Evolutionary conservation across 2,113 vertebrate species (phyloP).

Genomic region (Oncorhynchus mykiss): DNA sequence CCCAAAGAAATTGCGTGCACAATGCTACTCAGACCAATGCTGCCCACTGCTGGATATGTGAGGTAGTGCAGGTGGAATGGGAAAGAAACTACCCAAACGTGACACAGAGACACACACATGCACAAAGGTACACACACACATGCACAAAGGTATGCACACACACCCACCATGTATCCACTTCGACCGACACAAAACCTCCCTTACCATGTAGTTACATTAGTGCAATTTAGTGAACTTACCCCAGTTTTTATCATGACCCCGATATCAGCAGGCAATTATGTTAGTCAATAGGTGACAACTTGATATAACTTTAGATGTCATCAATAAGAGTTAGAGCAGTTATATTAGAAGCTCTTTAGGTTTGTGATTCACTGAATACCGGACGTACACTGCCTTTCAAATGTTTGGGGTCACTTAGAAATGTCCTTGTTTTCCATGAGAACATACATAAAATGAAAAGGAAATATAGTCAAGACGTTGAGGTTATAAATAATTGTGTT

Average conservation of each 20-base stretch:
- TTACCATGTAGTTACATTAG: not conserved
- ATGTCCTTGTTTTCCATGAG: no score
- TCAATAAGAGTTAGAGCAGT: not conserved
- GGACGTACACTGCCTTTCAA: not conserved
- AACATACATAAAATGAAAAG: no score
- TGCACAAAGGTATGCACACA: no score
- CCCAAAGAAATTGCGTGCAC: no score
- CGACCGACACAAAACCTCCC: not conserved
- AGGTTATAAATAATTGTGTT: no score
- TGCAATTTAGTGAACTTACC: not conserved
- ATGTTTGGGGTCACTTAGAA: no score
- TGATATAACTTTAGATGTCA: not conserved
- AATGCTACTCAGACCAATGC: constrained; percentile 32
- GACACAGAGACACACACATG: no score
- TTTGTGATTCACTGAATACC: constrained; percentile 33
- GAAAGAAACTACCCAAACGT: no score
- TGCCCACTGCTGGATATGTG: constrained; percentile 58
- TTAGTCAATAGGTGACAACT: not conserved
- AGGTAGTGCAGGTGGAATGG: constrained; percentile 6
- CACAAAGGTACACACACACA: no score
- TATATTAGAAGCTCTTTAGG: constrained; percentile 9
- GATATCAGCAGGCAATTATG: not conserved
- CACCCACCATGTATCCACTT: not conserved
- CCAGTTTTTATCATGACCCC: not conserved
- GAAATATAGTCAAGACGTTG: no score